Conservation (phyloP, 2,888 invertebrate species). For the Alentia gelatinosa region DNA sequence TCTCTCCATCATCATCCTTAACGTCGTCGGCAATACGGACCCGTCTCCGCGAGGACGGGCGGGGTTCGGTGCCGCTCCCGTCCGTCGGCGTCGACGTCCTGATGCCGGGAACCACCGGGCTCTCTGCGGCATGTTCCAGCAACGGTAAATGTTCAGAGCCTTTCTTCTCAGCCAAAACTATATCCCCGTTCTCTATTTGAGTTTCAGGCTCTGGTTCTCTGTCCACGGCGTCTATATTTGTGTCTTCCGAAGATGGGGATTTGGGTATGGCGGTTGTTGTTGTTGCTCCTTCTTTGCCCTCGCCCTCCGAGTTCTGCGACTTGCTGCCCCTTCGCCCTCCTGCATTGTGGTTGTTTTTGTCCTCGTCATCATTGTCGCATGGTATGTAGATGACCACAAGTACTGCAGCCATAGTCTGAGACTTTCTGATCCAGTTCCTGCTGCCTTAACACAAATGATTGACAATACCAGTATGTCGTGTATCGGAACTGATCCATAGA, state of each 20-base stretch:
- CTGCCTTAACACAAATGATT: too few species aligned
- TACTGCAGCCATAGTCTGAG: constrained; percentile 24
- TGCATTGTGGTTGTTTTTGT: neutral
- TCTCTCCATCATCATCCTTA: neutral
- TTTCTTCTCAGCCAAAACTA: neutral
- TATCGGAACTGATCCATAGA: too few species aligned
- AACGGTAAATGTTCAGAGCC: neutral
- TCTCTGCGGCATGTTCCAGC: neutral
- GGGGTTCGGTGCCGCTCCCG: neutral
- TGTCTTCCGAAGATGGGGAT: neutral
- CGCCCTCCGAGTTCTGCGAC: neutral
- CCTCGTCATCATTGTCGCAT: constrained; percentile 15
- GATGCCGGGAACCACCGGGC: neutral
- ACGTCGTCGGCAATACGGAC: neutral
- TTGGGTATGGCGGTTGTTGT: neutral
- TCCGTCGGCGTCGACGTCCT: neutral
- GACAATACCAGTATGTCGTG: too few species aligned
- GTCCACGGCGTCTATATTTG: neutral
- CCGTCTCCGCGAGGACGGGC: neutral
- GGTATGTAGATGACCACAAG: constrained; percentile 58
- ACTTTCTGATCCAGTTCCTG: too few species aligned
- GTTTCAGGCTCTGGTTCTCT: neutral
- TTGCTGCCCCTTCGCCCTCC: too few species aligned
- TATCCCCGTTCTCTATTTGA: neutral
- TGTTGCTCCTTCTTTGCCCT: neutral